phyloP scores from a whole-genome alignment of 2,113 vertebrate species.

The Oxygymnocypris stewartii region DNA sequence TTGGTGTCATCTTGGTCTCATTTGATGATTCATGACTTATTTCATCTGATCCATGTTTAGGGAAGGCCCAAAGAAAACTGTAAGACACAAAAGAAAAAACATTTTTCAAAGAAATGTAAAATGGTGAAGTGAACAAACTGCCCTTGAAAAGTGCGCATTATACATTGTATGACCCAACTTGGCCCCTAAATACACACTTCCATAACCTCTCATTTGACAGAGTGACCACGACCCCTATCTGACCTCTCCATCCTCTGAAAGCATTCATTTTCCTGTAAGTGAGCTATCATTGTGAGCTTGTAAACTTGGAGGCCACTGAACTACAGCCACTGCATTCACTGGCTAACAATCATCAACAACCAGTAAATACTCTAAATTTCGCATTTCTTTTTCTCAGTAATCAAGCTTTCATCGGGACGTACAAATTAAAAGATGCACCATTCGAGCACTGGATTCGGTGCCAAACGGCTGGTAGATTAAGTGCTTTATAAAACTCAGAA shows the following conservation, averaged over 20 bases:
- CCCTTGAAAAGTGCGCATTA: background rate
- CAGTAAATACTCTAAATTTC: background rate
- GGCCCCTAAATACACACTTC: background rate
- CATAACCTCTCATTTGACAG: background rate
- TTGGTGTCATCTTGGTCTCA: background rate
- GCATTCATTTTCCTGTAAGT: background rate
- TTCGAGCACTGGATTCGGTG: background rate
- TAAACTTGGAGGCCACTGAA: background rate
- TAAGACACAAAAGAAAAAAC: slow-evolving; percentile 9
- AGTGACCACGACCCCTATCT: background rate
- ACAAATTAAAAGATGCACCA: background rate
- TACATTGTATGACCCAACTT: background rate
- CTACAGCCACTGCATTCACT: background rate
- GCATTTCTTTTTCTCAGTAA: background rate
- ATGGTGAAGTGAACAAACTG: background rate
- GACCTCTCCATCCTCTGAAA: background rate
- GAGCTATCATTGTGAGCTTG: background rate
- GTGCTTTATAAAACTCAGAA: slow-evolving; percentile 30
- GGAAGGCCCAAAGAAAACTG: background rate
- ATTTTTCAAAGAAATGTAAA: background rate
- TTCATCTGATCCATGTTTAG: background rate
- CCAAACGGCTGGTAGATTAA: background rate
- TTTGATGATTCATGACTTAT: background rate
- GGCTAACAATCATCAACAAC: background rate
- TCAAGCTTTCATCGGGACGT: background rate